Percentiles rank a stretch among this genome's conserved stretches.
These are phyloP conservation scores for Drosophila mojavensis DNA, from an alignment of 1,140 invertebrate species.

Conservation along the genomic window DNA sequence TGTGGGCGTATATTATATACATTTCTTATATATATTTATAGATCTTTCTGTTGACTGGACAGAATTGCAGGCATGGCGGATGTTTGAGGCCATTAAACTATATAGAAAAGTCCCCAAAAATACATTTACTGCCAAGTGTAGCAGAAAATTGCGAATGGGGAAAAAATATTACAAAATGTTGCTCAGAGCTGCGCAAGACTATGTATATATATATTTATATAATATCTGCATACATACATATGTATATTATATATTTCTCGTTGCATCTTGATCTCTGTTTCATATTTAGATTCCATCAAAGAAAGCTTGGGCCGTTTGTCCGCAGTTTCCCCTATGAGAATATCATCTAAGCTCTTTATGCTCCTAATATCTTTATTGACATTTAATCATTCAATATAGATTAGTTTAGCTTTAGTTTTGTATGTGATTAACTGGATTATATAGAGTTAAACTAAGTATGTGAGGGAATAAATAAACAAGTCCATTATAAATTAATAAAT, in stretches of 20 bases:
- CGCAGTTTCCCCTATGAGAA: no score
- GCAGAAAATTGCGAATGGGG: background rate
- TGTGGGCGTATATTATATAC: slow-evolving; percentile 18
- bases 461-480: no score
- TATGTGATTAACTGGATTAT: background rate
- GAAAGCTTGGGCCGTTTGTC: no score
- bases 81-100: slow-evolving; percentile 23
- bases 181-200: background rate
- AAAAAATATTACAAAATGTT: background rate
- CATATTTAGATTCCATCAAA: no score
- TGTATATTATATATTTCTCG: no score
- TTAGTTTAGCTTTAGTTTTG: no score
- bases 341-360: no score
- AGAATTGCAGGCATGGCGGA: slow-evolving; percentile 38
- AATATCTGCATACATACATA: background rate
- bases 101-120: background rate
- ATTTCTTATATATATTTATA: slow-evolving; percentile 12
- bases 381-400: no score
- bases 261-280: no score
- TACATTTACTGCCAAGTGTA: slow-evolving; percentile 5
- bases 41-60: slow-evolving; percentile 49
- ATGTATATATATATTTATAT: background rate
- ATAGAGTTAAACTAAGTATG: no score
- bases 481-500: no score
- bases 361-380: no score